Base-by-base conservation (phyloP, 1,140 invertebrate genomes). In the Lepidurus couesii region DNA sequence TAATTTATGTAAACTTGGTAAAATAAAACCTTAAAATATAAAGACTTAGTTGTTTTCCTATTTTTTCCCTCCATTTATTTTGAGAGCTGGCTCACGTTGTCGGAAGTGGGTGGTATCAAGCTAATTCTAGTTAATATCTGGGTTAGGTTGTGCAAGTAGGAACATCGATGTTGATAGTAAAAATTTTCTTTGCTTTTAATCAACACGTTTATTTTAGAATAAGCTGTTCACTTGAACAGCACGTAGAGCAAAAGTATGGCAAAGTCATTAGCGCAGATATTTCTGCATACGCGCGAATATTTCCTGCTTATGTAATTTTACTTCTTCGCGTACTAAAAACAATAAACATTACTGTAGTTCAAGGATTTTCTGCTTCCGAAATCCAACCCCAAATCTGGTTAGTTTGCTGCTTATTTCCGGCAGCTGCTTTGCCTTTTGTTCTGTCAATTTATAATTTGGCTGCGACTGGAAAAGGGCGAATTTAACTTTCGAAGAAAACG, bases 401-500 rank as follows among this genome's bases (percentile, higher is more conserved):
- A 13, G 16, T 65, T 65, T 16, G 53, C 53, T 11, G 53, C 21
- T 65, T 65, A 65, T 65, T 65, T 65, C 53, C 53, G 53, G 53
- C 53, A 65, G 53, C 53, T 65, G 53, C 53, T 21, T n/a, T 65
- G 53, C 53, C 53, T 65, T 65, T 65, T 65, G 53, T 21, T 16
- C 13, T 65, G 21, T 7, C 53, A 34, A 34, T 34, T 34, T 34
- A 2, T 34, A 34, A 4, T 34, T 34, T 34, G 34, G 4, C 34
- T 34, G 34, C 34, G 34, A 34, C 34, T 34, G 34, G 34, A 34
- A 34, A 34, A 2, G 34, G 34, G 34, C 34, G 34, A 34, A 34
- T 34, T 34, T 34, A 34, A 34, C 34, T 4, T 34, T 34, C 34
- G 4, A 34, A 2, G 34, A 34, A 34, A 34, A 34, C 34, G 34